Conservation (phyloP, 2,113 vertebrate species). For the Pardalotus punctatus region DNA sequence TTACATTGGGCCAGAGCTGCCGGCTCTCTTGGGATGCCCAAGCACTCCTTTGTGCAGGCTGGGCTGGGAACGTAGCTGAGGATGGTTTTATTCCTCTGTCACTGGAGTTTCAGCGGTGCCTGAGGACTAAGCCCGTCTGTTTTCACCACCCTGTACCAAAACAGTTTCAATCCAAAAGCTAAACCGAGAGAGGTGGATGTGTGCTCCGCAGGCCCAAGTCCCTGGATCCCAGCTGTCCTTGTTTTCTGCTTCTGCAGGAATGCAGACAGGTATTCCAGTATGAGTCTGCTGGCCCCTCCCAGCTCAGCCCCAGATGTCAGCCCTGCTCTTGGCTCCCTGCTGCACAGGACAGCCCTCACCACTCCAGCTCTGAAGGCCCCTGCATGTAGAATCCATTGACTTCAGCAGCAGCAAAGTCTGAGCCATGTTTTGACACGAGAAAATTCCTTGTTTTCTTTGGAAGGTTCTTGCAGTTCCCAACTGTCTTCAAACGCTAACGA, state of each 20-base stretch:
- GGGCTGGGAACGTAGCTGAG: not conserved
- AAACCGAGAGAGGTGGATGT: accelerated
- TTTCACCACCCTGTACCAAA: not conserved
- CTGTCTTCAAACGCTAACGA: not conserved
- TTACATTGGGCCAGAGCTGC: not conserved
- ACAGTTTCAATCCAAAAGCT: not conserved
- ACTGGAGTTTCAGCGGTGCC: not conserved
- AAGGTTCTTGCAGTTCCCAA: not conserved
- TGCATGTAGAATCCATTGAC: not conserved
- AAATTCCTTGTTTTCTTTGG: not conserved
- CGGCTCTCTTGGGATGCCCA: not conserved
- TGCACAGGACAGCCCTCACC: not conserved
- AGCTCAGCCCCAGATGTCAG: not conserved
- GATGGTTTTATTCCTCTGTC: not conserved
- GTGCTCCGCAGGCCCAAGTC: accelerated
- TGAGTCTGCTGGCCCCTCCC: not conserved
- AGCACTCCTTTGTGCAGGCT: not conserved
- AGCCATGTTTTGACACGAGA: not conserved
- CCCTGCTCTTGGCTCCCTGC: not conserved
- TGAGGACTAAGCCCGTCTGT: not conserved
- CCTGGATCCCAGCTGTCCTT: not conserved
- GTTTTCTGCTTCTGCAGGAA: not conserved
- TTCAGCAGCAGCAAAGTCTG: not conserved
- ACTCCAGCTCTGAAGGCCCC: not conserved
- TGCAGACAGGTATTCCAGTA: not conserved